Conservation (phyloP, 2,888 invertebrate species). For the Masnerella sp. region DNA sequence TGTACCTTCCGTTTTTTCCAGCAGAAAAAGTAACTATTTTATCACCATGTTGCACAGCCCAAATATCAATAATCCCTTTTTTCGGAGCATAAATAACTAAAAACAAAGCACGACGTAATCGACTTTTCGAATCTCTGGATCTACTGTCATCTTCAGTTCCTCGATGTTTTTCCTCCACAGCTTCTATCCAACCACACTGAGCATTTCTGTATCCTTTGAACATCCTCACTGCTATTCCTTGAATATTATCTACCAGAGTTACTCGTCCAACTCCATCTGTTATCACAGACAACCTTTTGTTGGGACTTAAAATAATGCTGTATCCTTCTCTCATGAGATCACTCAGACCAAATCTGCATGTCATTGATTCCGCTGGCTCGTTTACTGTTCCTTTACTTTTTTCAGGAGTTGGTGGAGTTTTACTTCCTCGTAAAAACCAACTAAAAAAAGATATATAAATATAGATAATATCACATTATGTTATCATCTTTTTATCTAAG, state of each 20-base stretch:
- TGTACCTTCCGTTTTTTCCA: conserved; percentile 84
- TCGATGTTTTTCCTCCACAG: conserved; percentile 81
- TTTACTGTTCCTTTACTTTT: conserved; percentile 68
- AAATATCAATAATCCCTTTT: conserved; percentile 94
- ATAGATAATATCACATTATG: neutral
- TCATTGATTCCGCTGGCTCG: conserved; percentile 84
- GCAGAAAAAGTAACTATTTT: conserved; percentile 95
- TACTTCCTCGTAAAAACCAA: conserved; percentile 79
- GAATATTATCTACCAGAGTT: conserved; percentile 88
- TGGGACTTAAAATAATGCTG: conserved; percentile 87
- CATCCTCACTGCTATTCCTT: conserved; percentile 88
- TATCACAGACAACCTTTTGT: conserved; percentile 87
- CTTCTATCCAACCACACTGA: conserved; percentile 95
- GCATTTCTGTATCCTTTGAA: conserved; percentile 98
- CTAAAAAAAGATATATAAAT: conserved; percentile 69
- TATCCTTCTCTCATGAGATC: conserved; percentile 88
- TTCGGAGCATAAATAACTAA: conserved; percentile 95
- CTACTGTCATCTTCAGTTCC: conserved; percentile 37
- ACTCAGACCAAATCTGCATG: conserved; percentile 88
- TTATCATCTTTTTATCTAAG: neutral
- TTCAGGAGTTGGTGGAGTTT: conserved; percentile 66
- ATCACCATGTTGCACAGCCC: conserved; percentile 93
- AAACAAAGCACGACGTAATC: conserved; percentile 85
- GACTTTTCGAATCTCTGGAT: conserved; percentile 63
- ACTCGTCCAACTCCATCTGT: conserved; percentile 94